Base-by-base conservation (phyloP, 1,140 invertebrate species). In the Hermetia illucens region DNA sequence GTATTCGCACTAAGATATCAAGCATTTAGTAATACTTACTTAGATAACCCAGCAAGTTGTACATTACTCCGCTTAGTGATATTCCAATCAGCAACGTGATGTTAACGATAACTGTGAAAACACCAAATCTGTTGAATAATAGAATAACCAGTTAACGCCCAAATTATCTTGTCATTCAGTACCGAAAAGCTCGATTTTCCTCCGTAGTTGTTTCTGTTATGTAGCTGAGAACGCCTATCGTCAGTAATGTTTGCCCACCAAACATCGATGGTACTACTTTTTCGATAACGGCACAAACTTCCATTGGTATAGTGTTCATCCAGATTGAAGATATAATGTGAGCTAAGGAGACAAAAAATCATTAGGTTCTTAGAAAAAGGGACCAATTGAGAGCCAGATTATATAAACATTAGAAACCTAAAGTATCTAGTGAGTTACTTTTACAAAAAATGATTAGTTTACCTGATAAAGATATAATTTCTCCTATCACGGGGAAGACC, bases 401-500 rank as follows among this genome's bases (percentile, higher is more conserved):
- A n/a, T n/a, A n/a, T n/a, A n/a, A n/a, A n/a, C n/a, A n/a, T n/a
- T n/a, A n/a, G n/a, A n/a, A n/a, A n/a, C n/a, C n/a, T n/a, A n/a
- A n/a, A n/a, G n/a, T n/a, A n/a, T n/a, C n/a, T n/a, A n/a, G n/a
- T n/a, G n/a, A n/a, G n/a, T n/a, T n/a, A n/a, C n/a, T n/a, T n/a
- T n/a, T n/a, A n/a, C n/a, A n/a, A n/a, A n/a, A n/a, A n/a, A n/a
- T n/a, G n/a, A n/a, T n/a, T n/a, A n/a, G 19, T 69, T 54, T 21
- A 58, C 55, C 55, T 13, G 43, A 40, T 18, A 51, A 58, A 4
- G 39, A 41, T 5, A 58, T 25, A 0, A 70, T 62, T 45, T 76
- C 72, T 6, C 74, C 74, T 5, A 70, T 40, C 20, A 77, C 63
- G 2, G 75, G 74, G 18, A 75, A 41, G 6, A 77, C 45, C 48